A percentile compares a stretch with the other conserved stretches of the same genome.
Evolutionary conservation across 2,888 invertebrate species (phyloP).

Genomic region (Seira sanloemensis): DNA sequence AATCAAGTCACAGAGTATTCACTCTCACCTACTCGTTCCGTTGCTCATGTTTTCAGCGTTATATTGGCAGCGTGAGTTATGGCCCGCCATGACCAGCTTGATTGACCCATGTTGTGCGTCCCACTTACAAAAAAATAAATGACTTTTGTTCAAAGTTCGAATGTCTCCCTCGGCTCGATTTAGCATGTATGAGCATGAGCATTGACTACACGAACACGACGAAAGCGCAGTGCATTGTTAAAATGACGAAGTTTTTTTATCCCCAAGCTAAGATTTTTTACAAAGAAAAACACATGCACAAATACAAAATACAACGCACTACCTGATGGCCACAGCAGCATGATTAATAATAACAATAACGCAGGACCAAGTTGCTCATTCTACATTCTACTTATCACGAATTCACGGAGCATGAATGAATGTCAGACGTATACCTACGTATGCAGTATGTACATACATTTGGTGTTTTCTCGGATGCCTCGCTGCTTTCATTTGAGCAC

Average conservation of each 20-base stretch:
- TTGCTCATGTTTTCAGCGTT: slow-evolving; percentile 57
- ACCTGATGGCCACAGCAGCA: too few species aligned
- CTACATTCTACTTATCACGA: too few species aligned
- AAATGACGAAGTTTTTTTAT: background rate
- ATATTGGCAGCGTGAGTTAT: slow-evolving; percentile 68
- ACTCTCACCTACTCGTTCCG: slow-evolving; percentile 51
- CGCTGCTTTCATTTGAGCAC: slow-evolving; percentile 25
- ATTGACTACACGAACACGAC: too few species aligned
- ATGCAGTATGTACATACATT: background rate
- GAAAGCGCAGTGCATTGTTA: background rate
- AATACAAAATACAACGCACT: background rate
- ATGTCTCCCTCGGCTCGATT: background rate
- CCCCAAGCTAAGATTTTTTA: background rate
- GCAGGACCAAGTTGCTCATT: background rate
- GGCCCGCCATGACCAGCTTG: slow-evolving; percentile 68
- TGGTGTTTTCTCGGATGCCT: slow-evolving; percentile 19
- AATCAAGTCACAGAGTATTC: slow-evolving; percentile 10
- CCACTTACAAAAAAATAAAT: background rate
- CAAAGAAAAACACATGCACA: background rate
- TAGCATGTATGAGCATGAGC: background rate
- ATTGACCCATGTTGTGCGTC: slow-evolving; percentile 60
- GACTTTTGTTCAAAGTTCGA: background rate
- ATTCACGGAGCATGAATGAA: background rate
- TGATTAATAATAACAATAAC: background rate
- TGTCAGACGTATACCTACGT: too few species aligned